phyloP scores from a whole-genome alignment of 1,140 invertebrate species.

The Ostrea edulis region DNA sequence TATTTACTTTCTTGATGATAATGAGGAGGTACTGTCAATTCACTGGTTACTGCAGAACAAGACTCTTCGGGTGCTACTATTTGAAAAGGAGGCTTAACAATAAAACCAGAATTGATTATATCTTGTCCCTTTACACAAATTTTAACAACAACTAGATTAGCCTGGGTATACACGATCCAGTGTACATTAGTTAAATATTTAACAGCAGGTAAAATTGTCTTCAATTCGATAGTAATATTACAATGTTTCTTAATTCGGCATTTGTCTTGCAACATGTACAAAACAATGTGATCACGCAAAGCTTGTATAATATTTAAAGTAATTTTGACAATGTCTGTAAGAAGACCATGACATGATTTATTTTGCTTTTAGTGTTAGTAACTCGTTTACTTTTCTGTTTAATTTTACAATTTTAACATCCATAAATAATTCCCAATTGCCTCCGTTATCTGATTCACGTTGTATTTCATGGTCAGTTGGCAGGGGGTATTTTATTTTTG shows the following conservation, averaged over 20 bases:
- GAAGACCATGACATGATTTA: too few species aligned
- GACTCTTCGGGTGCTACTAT: background rate
- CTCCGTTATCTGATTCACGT: too few species aligned
- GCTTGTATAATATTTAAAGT: too few species aligned
- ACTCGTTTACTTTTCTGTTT: too few species aligned
- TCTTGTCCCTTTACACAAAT: background rate
- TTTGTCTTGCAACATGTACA: too few species aligned
- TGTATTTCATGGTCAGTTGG: too few species aligned
- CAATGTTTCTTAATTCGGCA: background rate
- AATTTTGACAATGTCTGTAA: too few species aligned
- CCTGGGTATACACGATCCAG: constrained; percentile 1
- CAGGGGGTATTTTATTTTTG: too few species aligned
- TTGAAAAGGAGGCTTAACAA: background rate
- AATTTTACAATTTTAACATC: too few species aligned
- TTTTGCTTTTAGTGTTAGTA: too few species aligned
- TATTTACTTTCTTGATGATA: constrained; percentile 37
- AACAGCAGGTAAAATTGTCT: background rate
- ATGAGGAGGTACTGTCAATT: background rate
- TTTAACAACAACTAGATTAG: background rate
- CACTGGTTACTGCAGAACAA: background rate
- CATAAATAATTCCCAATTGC: too few species aligned
- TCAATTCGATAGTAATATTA: background rate
- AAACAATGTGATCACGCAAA: too few species aligned
- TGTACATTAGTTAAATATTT: constrained; percentile 20
- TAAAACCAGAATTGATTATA: background rate